Conservation (phyloP, 2,797 vertebrate species). For the Oophaga sylvatica region DNA sequence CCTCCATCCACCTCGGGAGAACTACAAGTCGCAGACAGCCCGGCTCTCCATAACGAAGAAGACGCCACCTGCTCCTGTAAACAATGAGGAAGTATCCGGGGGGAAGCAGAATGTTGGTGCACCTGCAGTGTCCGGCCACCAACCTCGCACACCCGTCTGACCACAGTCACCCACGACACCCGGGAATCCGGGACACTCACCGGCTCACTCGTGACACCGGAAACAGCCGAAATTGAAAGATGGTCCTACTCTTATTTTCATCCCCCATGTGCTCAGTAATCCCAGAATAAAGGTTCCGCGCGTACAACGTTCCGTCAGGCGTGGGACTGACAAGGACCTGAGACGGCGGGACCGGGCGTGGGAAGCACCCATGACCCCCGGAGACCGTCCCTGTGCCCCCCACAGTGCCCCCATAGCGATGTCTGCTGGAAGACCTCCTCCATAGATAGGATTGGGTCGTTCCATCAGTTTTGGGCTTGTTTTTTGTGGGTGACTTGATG, state of each 20-base stretch:
- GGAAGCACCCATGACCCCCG: too few relatives aligned
- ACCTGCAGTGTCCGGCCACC: background rate
- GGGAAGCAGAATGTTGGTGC: background rate
- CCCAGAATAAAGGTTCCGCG: background rate
- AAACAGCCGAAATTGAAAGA: background rate
- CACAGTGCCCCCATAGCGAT: background rate
- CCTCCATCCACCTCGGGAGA: background rate
- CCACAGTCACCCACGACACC: background rate
- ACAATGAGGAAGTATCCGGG: background rate
- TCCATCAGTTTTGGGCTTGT: too few relatives aligned
- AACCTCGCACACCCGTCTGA: background rate
- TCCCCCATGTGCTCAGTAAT: background rate
- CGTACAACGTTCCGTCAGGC: background rate
- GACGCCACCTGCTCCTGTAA: background rate
- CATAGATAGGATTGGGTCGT: too few relatives aligned
- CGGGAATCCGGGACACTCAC: conserved; percentile 15
- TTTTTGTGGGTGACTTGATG: too few relatives aligned
- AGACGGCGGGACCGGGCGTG: too few relatives aligned
- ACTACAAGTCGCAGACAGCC: background rate
- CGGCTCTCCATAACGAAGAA: background rate
- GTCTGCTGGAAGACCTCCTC: too few relatives aligned
- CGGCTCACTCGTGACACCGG: background rate
- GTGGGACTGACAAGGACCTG: too few relatives aligned
- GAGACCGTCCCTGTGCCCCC: background rate
- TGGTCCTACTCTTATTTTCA: background rate